A percentile compares a stretch with the other conserved stretches of the same genome.
Conservation (phyloP, 2,888 invertebrate genomes). For the Agriotes lineatus region DNA sequence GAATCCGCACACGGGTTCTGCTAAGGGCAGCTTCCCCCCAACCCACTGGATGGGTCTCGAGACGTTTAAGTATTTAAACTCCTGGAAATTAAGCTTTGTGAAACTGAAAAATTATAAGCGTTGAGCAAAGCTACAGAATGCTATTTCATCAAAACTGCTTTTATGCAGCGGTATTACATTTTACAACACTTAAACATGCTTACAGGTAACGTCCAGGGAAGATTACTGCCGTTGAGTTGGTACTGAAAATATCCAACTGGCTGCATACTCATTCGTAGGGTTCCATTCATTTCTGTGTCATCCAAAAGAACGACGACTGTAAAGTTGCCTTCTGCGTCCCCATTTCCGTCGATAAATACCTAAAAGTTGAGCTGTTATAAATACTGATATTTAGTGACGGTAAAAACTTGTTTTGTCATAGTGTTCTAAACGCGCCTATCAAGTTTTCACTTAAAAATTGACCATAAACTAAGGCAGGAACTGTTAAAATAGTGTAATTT, state of each 20-base stretch:
- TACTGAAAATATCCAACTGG: slow-evolving; percentile 85
- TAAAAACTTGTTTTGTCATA: background rate
- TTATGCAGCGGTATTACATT: too few species aligned
- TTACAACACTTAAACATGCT: too few species aligned
- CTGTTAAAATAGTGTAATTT: too few species aligned
- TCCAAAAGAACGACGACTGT: slow-evolving; percentile 84
- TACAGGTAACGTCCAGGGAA: slow-evolving; percentile 73
- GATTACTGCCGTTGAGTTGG: slow-evolving; percentile 66
- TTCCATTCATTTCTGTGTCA: slow-evolving; percentile 69
- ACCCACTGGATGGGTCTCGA: slow-evolving; percentile 82
- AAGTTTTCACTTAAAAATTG: background rate
- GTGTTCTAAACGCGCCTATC: background rate
- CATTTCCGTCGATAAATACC: slow-evolving; percentile 88
- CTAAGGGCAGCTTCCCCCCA: slow-evolving; percentile 77
- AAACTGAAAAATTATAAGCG: too few species aligned
- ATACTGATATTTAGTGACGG: too few species aligned
- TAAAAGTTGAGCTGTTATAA: too few species aligned
- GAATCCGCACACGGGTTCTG: slow-evolving; percentile 90
- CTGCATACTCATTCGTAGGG: slow-evolving; percentile 78
- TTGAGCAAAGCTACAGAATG: too few species aligned
- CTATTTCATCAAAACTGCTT: too few species aligned
- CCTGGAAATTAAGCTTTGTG: slow-evolving; percentile 63
- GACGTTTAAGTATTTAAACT: slow-evolving; percentile 75
- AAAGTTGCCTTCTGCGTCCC: slow-evolving; percentile 93
- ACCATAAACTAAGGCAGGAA: too few species aligned